Conservation (phyloP, 2,888 invertebrate species). For the Noctua janthe region DNA sequence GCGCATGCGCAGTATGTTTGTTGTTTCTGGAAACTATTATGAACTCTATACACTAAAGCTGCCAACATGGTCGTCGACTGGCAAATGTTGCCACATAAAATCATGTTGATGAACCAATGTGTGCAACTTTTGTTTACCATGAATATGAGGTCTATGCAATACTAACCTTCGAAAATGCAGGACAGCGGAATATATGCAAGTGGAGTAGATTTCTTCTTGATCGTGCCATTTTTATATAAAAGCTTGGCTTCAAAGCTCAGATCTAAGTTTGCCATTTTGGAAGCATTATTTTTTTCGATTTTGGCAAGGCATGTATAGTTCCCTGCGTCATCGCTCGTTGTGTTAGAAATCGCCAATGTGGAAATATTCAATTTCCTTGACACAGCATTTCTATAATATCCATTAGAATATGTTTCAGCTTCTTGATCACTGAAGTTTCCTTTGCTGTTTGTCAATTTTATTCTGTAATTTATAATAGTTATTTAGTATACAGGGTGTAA, state of each 20-base stretch:
- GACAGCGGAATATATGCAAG: constrained; percentile 72
- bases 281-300: constrained; percentile 64
- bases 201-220: constrained; percentile 73
- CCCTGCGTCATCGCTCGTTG: constrained; percentile 77
- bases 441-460: constrained; percentile 68
- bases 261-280: constrained; percentile 68
- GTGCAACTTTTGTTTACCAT: constrained; percentile 7
- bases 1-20: too few relatives aligned
- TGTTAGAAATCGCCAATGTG: constrained; percentile 75
- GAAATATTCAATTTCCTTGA: constrained; percentile 71
- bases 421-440: constrained; percentile 33
- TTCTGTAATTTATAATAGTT: constrained; percentile 68
- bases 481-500: not conserved
- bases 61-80: too few relatives aligned
- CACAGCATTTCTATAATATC: not conserved
- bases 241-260: constrained; percentile 77
- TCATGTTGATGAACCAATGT: not conserved
- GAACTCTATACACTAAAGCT: too few relatives aligned
- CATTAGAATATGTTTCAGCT: not conserved
- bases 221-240: constrained; percentile 70
- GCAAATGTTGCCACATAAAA: not conserved
- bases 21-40: too few relatives aligned
- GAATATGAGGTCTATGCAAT: not conserved
- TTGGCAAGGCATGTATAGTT: constrained; percentile 81
- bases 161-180: constrained; percentile 85